phyloP scores from a whole-genome alignment of 1,140 invertebrate species.

The Trialeurodes vaporariorum region DNA sequence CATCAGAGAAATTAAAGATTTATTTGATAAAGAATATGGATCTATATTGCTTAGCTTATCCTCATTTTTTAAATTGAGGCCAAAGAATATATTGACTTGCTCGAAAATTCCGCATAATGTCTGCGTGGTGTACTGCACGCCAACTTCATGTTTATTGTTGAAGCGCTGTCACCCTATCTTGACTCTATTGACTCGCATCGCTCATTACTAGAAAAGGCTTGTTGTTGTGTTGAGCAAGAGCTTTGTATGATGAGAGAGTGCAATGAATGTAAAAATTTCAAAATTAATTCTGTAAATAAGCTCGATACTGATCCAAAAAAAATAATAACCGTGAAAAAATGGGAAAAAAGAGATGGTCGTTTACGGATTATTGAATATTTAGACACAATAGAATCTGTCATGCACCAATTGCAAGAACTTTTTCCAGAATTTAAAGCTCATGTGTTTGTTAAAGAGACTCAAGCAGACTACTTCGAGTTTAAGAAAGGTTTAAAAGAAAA shows the following conservation, averaged over 20 bases:
- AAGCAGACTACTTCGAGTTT: background rate
- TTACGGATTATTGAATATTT: background rate
- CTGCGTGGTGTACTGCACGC: background rate
- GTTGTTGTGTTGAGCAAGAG: background rate
- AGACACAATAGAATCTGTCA: background rate
- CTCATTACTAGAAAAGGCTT: background rate
- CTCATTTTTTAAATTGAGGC: background rate
- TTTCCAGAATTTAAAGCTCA: background rate
- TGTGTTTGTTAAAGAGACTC: background rate
- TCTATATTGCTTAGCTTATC: background rate
- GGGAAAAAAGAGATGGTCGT: background rate
- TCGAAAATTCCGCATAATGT: background rate
- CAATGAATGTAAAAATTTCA: background rate
- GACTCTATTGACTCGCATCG: background rate
- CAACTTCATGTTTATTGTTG: background rate
- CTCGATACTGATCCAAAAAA: background rate
- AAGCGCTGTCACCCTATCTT: background rate
- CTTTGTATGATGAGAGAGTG: background rate
- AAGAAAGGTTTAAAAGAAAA: background rate
- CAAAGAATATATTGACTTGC: background rate
- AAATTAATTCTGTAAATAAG: background rate
- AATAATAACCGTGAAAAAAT: background rate
- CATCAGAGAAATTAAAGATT: background rate
- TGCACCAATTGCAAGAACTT: background rate
- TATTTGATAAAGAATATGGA: background rate